A percentile compares a stretch with the other conserved stretches of the same genome.
phyloP scores from a whole-genome alignment of 2,113 vertebrate genomes.

The Dicentrarchus labrax region DNA sequence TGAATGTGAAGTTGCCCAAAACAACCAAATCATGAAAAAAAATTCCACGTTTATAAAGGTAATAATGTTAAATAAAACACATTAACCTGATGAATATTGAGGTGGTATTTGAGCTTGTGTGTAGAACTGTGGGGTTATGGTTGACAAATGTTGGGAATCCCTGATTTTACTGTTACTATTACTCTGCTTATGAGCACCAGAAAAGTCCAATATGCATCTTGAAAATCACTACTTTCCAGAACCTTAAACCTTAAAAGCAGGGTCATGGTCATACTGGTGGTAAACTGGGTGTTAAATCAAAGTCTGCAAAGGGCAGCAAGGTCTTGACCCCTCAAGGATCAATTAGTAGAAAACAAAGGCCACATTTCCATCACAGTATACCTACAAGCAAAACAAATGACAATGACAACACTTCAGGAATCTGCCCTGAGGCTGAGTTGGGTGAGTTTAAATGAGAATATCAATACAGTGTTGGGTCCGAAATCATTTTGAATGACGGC shows the following conservation, averaged over 20 bases:
- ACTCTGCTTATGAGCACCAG: neutral
- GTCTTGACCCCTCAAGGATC: conserved; percentile 5
- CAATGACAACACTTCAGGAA: neutral
- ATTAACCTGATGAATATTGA: neutral
- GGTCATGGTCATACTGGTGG: neutral
- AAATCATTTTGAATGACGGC: neutral
- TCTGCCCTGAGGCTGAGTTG: neutral
- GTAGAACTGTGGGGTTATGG: neutral
- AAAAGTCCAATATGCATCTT: neutral
- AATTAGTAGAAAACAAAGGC: conserved; percentile 15
- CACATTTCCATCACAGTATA: conserved; percentile 6
- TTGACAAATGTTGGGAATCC: neutral
- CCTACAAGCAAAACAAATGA: conserved; percentile 12
- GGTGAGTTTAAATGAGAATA: conserved; percentile 5
- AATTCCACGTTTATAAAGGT: neutral
- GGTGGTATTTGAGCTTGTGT: neutral
- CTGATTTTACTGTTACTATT: neutral
- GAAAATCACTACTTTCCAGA: neutral
- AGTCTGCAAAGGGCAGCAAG: neutral
- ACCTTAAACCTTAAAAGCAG: neutral
- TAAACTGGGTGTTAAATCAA: neutral
- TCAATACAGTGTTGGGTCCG: neutral
- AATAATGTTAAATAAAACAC: neutral
- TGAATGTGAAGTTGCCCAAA: neutral
- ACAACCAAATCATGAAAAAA: neutral